Evolutionary conservation across 2,113 vertebrate species (phyloP).

Genomic region (Leucopsar rothschildi): DNA sequence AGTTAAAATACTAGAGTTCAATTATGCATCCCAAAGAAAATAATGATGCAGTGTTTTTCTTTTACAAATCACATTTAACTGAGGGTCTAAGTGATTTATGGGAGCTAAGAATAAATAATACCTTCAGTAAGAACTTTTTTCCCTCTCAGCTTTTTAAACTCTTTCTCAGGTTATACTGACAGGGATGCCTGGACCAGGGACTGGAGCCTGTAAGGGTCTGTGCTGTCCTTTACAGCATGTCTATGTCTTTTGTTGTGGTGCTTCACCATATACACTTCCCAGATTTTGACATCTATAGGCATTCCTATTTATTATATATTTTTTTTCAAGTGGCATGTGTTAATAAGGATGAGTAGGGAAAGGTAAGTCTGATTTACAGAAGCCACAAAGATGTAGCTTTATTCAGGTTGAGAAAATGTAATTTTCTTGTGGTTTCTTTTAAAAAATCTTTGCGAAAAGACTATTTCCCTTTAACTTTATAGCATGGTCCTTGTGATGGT

Average conservation of each 20-base stretch:
- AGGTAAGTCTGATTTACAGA: not conserved
- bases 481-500: not conserved
- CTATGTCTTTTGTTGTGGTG: not conserved
- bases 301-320: not conserved
- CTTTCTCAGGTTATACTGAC: not conserved
- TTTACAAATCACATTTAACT: not conserved
- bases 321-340: not conserved
- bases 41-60: not conserved
- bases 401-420: not conserved
- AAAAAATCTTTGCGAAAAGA: not conserved
- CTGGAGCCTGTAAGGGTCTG: not conserved
- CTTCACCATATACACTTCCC: not conserved
- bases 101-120: not conserved
- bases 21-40: not conserved
- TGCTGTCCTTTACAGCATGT: not conserved
- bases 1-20: not conserved
- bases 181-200: not conserved
- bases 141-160: not conserved
- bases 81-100: not conserved
- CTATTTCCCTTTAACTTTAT: not conserved
- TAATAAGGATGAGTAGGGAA: not conserved
- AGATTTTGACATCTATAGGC: not conserved
- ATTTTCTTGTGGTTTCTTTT: not conserved
- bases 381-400: not conserved
- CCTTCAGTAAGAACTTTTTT: not conserved